Base-by-base conservation (phyloP, 2,888 invertebrate species). In the Calliopum simillimum region DNA sequence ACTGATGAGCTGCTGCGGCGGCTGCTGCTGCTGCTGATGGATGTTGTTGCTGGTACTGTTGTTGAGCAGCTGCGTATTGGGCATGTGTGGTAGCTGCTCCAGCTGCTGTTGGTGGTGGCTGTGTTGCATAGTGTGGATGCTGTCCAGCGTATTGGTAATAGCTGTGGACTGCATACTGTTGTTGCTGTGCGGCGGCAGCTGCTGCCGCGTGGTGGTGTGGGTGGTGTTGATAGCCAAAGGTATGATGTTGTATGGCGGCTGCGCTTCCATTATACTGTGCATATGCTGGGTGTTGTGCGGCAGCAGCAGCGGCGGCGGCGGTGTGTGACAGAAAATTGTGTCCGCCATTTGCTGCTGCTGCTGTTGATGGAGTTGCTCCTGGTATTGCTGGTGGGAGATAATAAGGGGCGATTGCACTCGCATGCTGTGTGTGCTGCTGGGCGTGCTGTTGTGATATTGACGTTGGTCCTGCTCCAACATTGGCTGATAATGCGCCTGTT, bases 211-310 rank as follows among this genome's bases (percentile, higher is more conserved):
- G 33, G 33, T 33, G 33, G 33, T 33, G 56, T 23, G 56, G 14
- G 25, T 51, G 64, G 76, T 81, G 82, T 74, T 82, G 82, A 82
- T 86, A 86, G 76, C 83, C 82, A 84, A 85, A 86, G 81, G 85
- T 81, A 79, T 83, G 86, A 82, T 86, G 86, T 81, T 85, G 86
- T 82, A 85, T 75, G 76, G 84, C 80, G 80, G 85, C 77, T 79
- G 84, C 78, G 78, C 83, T 76, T 78, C 80, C 83, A 80, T 80
- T 81, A 79, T 81, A 82, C 76, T 82, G 82, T 76, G 70, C 70
- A 72, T 72, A 73, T 77, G 78, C 81, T 23, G 65, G 53, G 51
- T 51, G 55, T 55, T 71, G 76, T 74, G 77, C 73, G 72, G 77
- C 75, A 47, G 79, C 79, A 76, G 79, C 81, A 76, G 79, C 81